Conservation (phyloP, 2,797 vertebrate species). For the Thunnus albacares region DNA sequence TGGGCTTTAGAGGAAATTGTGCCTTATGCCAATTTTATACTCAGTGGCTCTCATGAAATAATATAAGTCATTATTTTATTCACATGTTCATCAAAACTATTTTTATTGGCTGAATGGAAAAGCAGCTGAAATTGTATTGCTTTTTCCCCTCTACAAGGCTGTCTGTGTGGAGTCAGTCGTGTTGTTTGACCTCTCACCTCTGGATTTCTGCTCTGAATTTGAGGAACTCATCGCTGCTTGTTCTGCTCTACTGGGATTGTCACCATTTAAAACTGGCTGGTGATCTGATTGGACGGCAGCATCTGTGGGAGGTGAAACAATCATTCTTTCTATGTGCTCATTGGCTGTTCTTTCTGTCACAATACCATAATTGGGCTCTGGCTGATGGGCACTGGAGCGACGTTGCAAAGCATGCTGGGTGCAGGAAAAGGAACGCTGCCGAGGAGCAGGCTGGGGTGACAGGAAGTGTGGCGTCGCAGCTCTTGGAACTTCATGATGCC, state of each 20-base stretch:
- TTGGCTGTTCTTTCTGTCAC: slow-evolving; percentile 76
- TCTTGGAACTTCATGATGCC: slow-evolving; percentile 75
- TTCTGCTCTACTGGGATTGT: slow-evolving; percentile 49
- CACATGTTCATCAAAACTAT: background rate
- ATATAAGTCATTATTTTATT: background rate
- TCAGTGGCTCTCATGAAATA: background rate
- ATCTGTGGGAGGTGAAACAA: slow-evolving; percentile 65
- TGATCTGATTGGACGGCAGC: slow-evolving; percentile 61
- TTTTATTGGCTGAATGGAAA: background rate
- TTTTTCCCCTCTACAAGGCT: slow-evolving; percentile 72
- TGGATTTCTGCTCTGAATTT: slow-evolving; percentile 74
- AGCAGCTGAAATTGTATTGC: background rate
- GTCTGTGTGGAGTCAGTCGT: slow-evolving; percentile 77
- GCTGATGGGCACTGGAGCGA: slow-evolving; percentile 78
- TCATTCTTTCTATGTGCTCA: slow-evolving; percentile 78
- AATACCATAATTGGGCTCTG: slow-evolving; percentile 76
- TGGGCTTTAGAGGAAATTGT: background rate
- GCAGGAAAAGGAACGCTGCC: slow-evolving; percentile 88
- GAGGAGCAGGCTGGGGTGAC: slow-evolving; percentile 84
- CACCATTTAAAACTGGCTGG: slow-evolving; percentile 15
- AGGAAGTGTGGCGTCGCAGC: slow-evolving; percentile 83
- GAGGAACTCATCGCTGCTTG: slow-evolving; percentile 47
- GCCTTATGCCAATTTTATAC: background rate
- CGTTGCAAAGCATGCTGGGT: slow-evolving; percentile 88
- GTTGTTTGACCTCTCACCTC: slow-evolving; percentile 73